Base-by-base conservation (phyloP, 37 sponge, comb jelly and placozoan genomes). In the Chondrilla cf. caribensis region DNA sequence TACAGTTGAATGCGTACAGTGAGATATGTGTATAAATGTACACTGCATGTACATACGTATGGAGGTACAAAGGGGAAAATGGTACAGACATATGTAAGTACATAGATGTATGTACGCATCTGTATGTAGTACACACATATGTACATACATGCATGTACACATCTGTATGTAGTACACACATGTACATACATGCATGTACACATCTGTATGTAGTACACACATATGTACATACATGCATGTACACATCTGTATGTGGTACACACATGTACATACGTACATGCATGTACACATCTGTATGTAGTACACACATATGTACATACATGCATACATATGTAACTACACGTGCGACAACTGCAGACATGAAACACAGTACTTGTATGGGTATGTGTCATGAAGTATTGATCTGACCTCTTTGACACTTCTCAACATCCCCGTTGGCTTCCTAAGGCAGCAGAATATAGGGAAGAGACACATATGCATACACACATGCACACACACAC, bases 391-490 rank as follows among this genome's bases (percentile, higher is more conserved):
- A 35, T 3, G 22, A 33, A 35, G 9, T 37, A 31, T n/a, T n/a
- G n/a, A n/a, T 32, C 2, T 58, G 82, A 93, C 94, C 94, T 90
- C 80, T 87, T 57, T 93, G 86, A 60, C 94, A 86, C 42, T 81
- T 93, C 24, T 66, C 77, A 18, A 93, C 85, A 90, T 85, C 81
- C 44, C 84, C 94, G 41, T 90, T 85, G 2, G 96, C 87, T 60
- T 92, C 76, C 59, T 83, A 8, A 54, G 68, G 22, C 19, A 17
- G n/a, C n/a, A n/a, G n/a, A n/a, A n/a, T n/a, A n/a, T n/a, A n/a
- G n/a, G n/a, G n/a, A n/a, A n/a, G n/a, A n/a, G n/a, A 41, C 60
- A 24, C 60, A 79, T 57, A 44, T 11, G 29, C 65, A 58, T 40
- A 60, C 81, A 35, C 43, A 80, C 42, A 60, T 22, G 35, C 82